phyloP scores from a whole-genome alignment of 2,888 invertebrate genomes.

The Cerastis rubricosa region DNA sequence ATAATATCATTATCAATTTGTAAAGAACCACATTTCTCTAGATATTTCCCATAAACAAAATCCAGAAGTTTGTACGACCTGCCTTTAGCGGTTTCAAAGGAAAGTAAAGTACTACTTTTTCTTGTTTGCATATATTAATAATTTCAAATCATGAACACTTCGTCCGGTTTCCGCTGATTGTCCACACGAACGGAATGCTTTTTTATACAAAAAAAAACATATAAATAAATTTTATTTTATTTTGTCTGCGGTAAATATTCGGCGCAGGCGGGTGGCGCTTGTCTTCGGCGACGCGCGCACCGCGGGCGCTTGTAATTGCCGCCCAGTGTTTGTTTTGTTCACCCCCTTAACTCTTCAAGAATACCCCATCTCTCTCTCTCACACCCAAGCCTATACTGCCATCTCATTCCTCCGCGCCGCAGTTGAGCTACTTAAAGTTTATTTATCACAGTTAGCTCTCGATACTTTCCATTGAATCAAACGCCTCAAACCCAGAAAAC shows the following conservation, averaged over 20 bases:
- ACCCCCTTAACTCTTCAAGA: conserved; percentile 77
- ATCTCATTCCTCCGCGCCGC: conserved; percentile 67
- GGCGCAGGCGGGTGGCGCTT: conserved; percentile 72
- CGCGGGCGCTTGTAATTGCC: conserved; percentile 85
- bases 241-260: conserved; percentile 64
- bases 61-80: not conserved
- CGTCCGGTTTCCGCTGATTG: conserved; percentile 42
- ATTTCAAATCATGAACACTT: conserved; percentile 11
- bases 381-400: conserved; percentile 4
- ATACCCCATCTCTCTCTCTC: conserved; percentile 61
- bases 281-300: conserved; percentile 75
- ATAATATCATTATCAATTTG: not conserved
- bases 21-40: conserved; percentile 1
- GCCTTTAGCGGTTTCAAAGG: not conserved
- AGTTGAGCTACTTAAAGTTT: conserved; percentile 80
- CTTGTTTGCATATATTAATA: conserved; percentile 8
- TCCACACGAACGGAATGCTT: not conserved
- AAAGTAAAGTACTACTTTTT: not conserved
- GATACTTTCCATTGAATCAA: conserved; percentile 68
- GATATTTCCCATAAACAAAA: not conserved
- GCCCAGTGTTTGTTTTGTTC: conserved; percentile 86
- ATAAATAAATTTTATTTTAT: conserved; percentile 21
- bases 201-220: not conserved
- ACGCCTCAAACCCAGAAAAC: conserved; percentile 52
- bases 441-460: conserved; percentile 82